Conservation (phyloP, 2,888 invertebrate species). For the Carterocephalus palaemon region DNA sequence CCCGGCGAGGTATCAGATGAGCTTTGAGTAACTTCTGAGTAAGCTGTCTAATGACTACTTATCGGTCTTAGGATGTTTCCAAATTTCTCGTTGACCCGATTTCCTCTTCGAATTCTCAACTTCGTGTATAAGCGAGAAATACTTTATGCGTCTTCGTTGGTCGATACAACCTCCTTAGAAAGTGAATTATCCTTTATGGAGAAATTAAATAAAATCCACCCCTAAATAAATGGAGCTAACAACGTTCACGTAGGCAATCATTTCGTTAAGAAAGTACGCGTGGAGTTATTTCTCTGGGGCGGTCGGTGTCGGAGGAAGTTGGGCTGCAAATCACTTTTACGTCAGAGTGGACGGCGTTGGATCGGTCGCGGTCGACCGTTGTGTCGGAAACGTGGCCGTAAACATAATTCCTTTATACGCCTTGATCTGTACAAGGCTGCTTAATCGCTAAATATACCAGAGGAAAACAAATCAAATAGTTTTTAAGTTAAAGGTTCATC, state of each 20-base stretch:
- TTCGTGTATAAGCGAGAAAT: conserved; percentile 51
- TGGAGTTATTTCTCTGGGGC: conserved; percentile 60
- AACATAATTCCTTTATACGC: too few species aligned
- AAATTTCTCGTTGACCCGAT: conserved; percentile 32
- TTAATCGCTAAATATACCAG: too few species aligned
- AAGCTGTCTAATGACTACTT: too few species aligned
- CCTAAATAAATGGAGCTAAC: conserved; percentile 73
- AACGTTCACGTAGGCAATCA: conserved; percentile 76
- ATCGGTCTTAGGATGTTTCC: too few species aligned
- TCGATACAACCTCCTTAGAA: conserved; percentile 72
- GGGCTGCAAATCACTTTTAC: conserved; percentile 38
- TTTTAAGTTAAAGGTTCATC: too few species aligned
- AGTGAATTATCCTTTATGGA: conserved; percentile 73
- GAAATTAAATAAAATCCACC: conserved; percentile 68
- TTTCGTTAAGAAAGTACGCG: conserved; percentile 74
- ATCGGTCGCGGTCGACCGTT: too few species aligned
- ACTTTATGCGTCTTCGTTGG: conserved; percentile 68
- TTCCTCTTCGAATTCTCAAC: conserved; percentile 35
- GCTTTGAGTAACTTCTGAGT: too few species aligned
- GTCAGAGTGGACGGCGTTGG: conserved; percentile 46
- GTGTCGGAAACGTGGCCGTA: too few species aligned
- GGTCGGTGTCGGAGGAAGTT: conserved; percentile 29
- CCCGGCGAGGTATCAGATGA: too few species aligned
- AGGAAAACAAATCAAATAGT: too few species aligned
- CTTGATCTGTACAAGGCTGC: too few species aligned